Evolutionary conservation across 2,888 invertebrate genomes (phyloP).

Genomic region (Cordilura impudica): DNA sequence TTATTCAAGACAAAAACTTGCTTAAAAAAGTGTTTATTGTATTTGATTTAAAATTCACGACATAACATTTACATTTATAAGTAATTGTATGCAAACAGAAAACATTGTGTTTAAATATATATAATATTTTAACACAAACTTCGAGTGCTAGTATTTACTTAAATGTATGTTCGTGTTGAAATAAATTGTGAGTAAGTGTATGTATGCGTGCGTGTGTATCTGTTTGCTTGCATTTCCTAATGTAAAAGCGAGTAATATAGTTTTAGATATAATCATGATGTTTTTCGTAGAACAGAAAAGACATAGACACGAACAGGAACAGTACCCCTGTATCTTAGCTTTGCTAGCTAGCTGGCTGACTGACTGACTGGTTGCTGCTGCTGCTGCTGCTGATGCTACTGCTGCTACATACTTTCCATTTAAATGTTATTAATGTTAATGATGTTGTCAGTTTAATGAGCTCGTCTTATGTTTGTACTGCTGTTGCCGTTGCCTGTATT

Average conservation of each 20-base stretch:
- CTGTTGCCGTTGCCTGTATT: background rate
- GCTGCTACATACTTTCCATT: constrained; percentile 16
- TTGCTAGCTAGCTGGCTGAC: background rate
- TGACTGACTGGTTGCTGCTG: background rate
- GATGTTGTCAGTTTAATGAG: constrained; percentile 62
- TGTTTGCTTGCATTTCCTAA: constrained; percentile 9
- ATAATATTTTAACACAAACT: too few species aligned
- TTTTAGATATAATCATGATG: constrained; percentile 5
- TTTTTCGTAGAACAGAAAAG: background rate
- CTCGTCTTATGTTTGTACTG: constrained; percentile 47
- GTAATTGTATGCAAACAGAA: constrained; percentile 9
- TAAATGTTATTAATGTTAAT: constrained; percentile 60
- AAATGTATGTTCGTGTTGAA: background rate
- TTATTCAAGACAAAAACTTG: too few species aligned
- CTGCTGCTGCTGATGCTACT: background rate
- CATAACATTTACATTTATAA: background rate
- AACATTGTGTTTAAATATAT: constrained; percentile 9
- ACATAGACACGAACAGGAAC: background rate
- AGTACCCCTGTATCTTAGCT: background rate
- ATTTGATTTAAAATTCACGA: background rate
- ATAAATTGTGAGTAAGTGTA: background rate
- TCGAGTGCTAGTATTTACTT: too few species aligned
- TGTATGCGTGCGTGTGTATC: background rate
- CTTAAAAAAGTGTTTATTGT: too few species aligned
- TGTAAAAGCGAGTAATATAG: background rate